Base-by-base conservation (phyloP, 1,140 invertebrate genomes). In the Pseudomyrmex dendroicus region DNA sequence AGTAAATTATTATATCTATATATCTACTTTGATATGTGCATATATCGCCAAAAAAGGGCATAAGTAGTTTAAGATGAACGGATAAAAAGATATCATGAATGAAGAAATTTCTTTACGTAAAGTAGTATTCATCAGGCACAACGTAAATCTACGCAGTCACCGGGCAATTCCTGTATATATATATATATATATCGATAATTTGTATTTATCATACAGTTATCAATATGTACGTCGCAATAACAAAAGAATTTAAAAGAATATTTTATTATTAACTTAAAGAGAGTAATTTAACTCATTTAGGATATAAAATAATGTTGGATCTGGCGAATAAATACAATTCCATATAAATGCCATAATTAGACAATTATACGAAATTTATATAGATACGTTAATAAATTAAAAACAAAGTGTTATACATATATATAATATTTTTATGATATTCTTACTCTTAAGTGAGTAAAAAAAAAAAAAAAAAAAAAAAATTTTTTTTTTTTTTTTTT, bases 1-100 rank as follows among this genome's bases (percentile, higher is more conserved):
- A 57, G 22, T 78, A 56, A 78, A 78, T 78, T 78, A 78, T 78
- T 77, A 20, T 48, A 25, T 35, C 4, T 35, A 35, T 35, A 48
- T 57, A 68, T 67, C 50, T 56, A 56, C 46, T 57, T 59, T 35
- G 68, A 67, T 15, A 25, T 17, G 9, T 48, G 48, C n/a, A 59
- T 59, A 54, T 54, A n/a, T 50, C 25, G 20, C 70, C 46, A 35
- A 70, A 59, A 70, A 68, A n/a, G 15, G 35, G n/a, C 35, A 67
- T 77, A 57, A 76, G 35, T 67, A 77, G 2, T 67, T 67, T 67
- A 67, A 67, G 17, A 12, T 54, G 35, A 54, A 48, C 48, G 57
- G 54, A 48, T 70, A 46, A 70, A 48, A 15, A 48, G 54, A 13
- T 35, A 63, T 7, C 22, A 44, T 25, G 13, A 25, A 57, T n/a